Base-by-base conservation (phyloP, 1,140 invertebrate species). In the Helicorthomorpha holstii region DNA sequence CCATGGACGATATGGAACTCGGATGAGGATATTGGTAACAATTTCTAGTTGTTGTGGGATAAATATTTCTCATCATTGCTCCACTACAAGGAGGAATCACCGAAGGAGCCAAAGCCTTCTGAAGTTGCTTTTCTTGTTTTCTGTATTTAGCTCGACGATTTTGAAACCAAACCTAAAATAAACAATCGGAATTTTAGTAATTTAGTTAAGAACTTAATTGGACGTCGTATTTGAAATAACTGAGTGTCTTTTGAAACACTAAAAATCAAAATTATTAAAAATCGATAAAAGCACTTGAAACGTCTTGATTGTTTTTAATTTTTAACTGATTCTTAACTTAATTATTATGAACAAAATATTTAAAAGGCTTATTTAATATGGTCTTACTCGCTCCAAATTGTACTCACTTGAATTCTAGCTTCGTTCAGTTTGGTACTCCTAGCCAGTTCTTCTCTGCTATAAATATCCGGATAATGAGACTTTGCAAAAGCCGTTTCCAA, bases 381-480 rank as follows among this genome's bases (percentile, higher is more conserved):
- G 29, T 7, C 7, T 34, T 34, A 7, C 7, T 34, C 29, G 29
- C n/a, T n/a, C n/a, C n/a, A n/a, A n/a, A n/a, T n/a, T n/a, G n/a
- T n/a, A n/a, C 29, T 79, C 70, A 98, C 96, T 84, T 99, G 96
- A 79, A 99, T 99, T 71, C 96, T 78, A 46, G 96, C 96, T 74
- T 99, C 96, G 70, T 99, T 99, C 59, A 99, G 80, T 77, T 99
- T 99, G 54, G 96, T 99, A 62, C 92, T 94, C 69, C 94, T 76
- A 51, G 96, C 96, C 62, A 99, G 74, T 74, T 99, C 96, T 72
- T 99, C 96, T 68, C 96, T 77, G 67, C 92, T 97, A 75, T 99
- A 99, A 68, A 99, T 99, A 73, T 99, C 96, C 12, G 96, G 96
- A 69, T 99, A 99, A 75, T 99, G 95, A 58, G 90, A 96, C 78